Evolutionary conservation across 2,113 vertebrate genomes (phyloP), one percentile per base, ranked within the genome.

Genomic region (Caranx melampygus): DNA sequence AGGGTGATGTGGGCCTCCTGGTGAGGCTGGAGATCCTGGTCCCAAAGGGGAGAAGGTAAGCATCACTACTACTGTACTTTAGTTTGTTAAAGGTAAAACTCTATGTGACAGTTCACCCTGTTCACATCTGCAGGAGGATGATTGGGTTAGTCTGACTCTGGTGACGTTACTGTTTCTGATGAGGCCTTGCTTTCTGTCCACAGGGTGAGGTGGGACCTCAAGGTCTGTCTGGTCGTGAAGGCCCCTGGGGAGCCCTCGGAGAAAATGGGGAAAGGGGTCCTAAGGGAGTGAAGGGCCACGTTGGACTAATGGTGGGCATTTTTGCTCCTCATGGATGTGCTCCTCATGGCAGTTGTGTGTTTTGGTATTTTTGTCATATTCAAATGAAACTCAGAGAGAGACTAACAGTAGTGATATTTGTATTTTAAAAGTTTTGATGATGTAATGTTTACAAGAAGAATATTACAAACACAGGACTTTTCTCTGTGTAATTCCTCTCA

Each of bases 211-310:
- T 88, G n/a, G 97, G 97, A 20, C 89, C 81, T 57, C 75, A 14
- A 7, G 96, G 97, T 59, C 78, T 90, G 52, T 81, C 92, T 63
- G 96, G 96, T 67, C 81, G 42, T 4, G 94, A 95, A 0, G 97
- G 97, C 2, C 83, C 85, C 0, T 94, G 93, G 92, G 96, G 96
- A 64, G 62, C 75, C 14, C 78, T 87, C 0, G 96, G 97, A 35
- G 81, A 92, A 16, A 82, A 75, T 18, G 96, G 97, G 34, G 73
- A 82, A 52, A 92, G 91, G 67, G 96, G 96, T 6, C 75, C 51
- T 12, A 96, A 95, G 78, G 96, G 96, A 61, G 94, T 95, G 60
- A 97, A 96, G 88, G 96, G 96, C 26, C 87, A 93, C 69, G 70
- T 91, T 54, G 96, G 95, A 79, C 88, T 94, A 37, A 85, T 92